phyloP scores from a whole-genome alignment of 2,113 vertebrate genomes.

The Hepsetus odoe region DNA sequence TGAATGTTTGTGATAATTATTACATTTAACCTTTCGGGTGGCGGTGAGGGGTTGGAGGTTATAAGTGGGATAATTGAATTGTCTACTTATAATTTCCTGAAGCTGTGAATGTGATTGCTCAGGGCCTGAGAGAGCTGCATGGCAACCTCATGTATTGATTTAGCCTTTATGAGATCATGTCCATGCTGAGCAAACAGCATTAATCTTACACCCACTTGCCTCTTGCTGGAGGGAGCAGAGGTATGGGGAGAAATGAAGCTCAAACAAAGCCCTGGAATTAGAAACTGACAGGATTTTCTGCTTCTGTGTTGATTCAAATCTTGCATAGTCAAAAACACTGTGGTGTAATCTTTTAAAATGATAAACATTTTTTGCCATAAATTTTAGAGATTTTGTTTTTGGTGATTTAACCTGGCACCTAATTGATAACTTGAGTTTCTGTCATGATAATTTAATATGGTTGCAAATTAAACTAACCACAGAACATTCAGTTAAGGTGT shows the following conservation, averaged over 20 bases:
- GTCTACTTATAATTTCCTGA: constrained; percentile 49
- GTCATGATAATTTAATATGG: no score
- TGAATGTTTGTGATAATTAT: not conserved
- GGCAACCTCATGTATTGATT: constrained; percentile 56
- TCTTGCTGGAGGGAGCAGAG: constrained; percentile 31
- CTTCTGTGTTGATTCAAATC: not conserved
- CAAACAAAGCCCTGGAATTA: not conserved
- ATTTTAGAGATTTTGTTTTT: no score
- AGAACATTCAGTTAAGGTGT: no score
- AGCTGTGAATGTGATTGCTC: constrained; percentile 10
- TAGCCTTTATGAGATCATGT: constrained; percentile 58
- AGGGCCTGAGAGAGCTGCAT: constrained; percentile 52
- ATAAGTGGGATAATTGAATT: constrained; percentile 62
- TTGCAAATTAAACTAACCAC: no score
- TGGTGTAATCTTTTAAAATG: not conserved
- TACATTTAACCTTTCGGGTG: not conserved
- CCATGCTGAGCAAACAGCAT: constrained; percentile 25
- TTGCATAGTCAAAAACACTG: not conserved
- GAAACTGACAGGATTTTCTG: not conserved
- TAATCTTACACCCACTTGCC: constrained; percentile 41
- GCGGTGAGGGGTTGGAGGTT: no score
- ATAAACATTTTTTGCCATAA: no score
- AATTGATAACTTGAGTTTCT: no score
- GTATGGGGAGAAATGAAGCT: not conserved
- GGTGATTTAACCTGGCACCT: no score